Evolutionary conservation across 35 echinoderm and acorn worm species (phyloP).

Genomic region (Lytechinus pictus): DNA sequence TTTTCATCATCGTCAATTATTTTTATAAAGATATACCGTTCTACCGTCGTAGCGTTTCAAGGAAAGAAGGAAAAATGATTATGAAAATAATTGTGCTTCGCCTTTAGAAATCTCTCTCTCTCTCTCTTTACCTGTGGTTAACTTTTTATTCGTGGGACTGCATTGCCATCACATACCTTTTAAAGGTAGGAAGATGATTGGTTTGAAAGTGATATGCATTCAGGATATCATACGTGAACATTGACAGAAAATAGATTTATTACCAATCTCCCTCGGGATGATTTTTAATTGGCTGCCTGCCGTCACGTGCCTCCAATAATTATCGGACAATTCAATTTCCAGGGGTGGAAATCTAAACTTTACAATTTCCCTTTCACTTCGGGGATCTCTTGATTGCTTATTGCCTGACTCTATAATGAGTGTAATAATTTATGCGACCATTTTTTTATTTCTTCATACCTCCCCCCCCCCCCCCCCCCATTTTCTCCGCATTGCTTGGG

Average conservation of each 20-base stretch:
- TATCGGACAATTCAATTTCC: not conserved
- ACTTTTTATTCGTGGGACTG: no score
- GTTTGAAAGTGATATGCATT: conserved; percentile 12
- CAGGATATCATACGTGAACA: conserved; percentile 2
- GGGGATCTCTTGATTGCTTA: not conserved
- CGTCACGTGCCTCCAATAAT: not conserved
- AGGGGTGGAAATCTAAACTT: not conserved
- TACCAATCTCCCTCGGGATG: not conserved
- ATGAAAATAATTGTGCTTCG: not conserved
- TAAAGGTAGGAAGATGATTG: not conserved
- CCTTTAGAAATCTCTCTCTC: not conserved
- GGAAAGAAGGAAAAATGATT: no score
- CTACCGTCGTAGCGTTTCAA: no score
- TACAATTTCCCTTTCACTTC: not conserved
- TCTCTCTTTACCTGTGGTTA: no score
- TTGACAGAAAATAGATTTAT: conserved; percentile 20
- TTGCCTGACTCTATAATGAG: not conserved
- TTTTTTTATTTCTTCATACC: no score
- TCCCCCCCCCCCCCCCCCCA: no score
- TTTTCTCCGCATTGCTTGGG: no score
- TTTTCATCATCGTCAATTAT: no score
- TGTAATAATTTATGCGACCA: not conserved
- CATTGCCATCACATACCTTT: not conserved
- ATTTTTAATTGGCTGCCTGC: conserved; percentile 4
- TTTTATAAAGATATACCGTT: no score